A percentile compares a stretch with the other conserved stretches of the same genome.
Evolutionary conservation across 2,113 vertebrate species (phyloP).

Genomic region (Progne subis): DNA sequence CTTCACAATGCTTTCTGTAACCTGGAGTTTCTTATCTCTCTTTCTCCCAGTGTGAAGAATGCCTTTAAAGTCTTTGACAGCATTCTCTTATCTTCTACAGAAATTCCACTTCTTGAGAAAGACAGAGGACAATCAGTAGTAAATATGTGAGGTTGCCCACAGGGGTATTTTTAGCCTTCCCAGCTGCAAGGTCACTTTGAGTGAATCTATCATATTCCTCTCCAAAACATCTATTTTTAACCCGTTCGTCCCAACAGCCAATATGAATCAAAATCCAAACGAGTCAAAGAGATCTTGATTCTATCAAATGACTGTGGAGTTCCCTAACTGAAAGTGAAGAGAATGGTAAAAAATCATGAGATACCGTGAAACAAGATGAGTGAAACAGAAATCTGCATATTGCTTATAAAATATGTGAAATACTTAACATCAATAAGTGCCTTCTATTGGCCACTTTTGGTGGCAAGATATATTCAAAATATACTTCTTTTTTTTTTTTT

Average conservation of each 20-base stretch:
- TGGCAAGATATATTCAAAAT: background rate
- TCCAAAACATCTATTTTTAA: background rate
- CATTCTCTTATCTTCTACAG: background rate
- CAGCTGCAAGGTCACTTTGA: background rate
- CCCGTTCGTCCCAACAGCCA: background rate
- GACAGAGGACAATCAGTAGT: background rate
- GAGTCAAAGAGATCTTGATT: background rate
- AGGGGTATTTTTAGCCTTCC: background rate
- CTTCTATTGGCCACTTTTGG: background rate
- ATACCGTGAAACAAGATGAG: background rate
- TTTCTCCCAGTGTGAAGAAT: background rate
- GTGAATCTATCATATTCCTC: background rate
- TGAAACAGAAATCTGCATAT: background rate
- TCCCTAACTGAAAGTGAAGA: background rate
- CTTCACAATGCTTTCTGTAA: too few relatives aligned
- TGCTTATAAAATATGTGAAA: background rate
- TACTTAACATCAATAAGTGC: background rate
- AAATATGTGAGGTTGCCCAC: background rate
- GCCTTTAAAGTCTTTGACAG: background rate
- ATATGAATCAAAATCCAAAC: background rate
- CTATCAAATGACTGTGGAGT: background rate
- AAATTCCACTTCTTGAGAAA: background rate
- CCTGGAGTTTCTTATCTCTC: background rate
- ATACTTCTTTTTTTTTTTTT: background rate
- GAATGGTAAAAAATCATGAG: background rate